Conservation (phyloP, 2,888 invertebrate genomes). For the Minunthozetes semirufus region DNA sequence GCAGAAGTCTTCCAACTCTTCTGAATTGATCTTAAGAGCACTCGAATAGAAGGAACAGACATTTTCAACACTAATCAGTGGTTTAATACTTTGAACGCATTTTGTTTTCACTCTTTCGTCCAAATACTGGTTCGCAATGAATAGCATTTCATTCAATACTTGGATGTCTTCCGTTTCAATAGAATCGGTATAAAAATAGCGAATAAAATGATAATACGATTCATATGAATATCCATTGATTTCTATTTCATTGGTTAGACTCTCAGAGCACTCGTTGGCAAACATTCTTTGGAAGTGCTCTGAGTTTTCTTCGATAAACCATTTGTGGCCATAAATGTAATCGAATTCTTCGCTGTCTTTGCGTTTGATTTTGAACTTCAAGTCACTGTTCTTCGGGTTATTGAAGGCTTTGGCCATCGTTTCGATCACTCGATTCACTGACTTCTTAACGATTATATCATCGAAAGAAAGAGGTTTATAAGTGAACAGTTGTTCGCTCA, state of each 20-base stretch:
- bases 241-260: neutral
- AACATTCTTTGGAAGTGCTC: conserved; percentile 1
- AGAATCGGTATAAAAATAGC: conserved; percentile 6
- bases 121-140: neutral
- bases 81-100: neutral
- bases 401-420: neutral
- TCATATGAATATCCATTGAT: neutral
- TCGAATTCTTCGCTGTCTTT: no score
- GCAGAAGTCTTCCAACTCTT: neutral
- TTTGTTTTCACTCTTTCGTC: neutral
- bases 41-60: conserved; percentile 11
- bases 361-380: neutral
- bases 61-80: neutral
- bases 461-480: neutral
- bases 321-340: conserved; percentile 9
- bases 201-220: neutral
- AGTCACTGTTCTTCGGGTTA: conserved; percentile 2
- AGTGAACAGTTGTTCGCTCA: no score
- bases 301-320: neutral
- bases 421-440: neutral
- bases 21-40: neutral
- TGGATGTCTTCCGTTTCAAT: neutral
- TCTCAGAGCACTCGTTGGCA: neutral
- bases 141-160: neutral
- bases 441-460: neutral